Conservation (phyloP, 1,140 invertebrate species). For the Notospermus geniculatus region DNA sequence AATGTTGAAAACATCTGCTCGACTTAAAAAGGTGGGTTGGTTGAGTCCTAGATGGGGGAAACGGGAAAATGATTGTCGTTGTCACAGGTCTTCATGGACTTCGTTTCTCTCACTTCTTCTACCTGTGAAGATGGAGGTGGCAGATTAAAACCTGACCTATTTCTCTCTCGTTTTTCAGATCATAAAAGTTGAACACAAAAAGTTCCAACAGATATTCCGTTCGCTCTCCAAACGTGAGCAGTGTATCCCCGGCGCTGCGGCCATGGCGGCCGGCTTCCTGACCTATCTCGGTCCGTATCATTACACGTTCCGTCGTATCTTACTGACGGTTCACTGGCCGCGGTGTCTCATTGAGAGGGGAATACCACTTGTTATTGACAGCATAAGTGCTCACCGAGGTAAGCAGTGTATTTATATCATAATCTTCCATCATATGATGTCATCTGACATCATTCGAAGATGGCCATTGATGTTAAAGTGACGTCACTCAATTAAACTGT, state of each 20-base stretch:
- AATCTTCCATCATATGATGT: no score
- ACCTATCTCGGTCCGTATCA: constrained; percentile 54
- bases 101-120: neutral
- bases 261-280: constrained; percentile 48
- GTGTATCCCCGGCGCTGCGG: constrained; percentile 47
- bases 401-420: no score
- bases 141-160: neutral
- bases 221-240: constrained; percentile 39
- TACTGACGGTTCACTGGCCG: constrained; percentile 54
- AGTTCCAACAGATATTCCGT: constrained; percentile 50
- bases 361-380: constrained; percentile 50
- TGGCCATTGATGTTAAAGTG: no score
- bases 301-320: constrained; percentile 47
- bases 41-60: no score
- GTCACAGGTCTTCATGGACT: no score
- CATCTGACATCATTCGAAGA: no score
- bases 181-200: constrained; percentile 45
- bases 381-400: constrained; percentile 50
- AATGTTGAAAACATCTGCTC: constrained; percentile 51
- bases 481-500: no score
- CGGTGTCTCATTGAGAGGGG: constrained; percentile 52
- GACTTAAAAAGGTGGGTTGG: constrained; percentile 50
- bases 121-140: neutral
- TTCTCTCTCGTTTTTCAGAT: constrained; percentile 30
- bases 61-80: no score